Percentiles rank a stretch among this genome's conserved stretches.
Evolutionary conservation across 2,888 invertebrate genomes (phyloP).

Genomic region (Heliconius ismenius): DNA sequence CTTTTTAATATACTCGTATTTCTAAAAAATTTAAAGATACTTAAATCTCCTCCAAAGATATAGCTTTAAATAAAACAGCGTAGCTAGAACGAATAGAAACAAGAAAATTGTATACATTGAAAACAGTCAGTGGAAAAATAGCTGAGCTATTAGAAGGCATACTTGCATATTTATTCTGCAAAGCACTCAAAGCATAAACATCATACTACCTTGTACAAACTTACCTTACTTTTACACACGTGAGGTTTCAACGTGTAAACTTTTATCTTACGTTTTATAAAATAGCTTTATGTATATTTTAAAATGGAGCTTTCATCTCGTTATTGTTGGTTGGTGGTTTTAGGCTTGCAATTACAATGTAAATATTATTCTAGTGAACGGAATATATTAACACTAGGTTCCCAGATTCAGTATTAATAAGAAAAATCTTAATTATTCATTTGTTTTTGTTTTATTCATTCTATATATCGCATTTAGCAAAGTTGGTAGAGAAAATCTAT

Average conservation of each 20-base stretch:
- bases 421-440: too few relatives aligned
- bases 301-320: not conserved
- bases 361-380: not conserved
- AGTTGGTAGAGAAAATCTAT: too few relatives aligned
- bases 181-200: constrained; percentile 19
- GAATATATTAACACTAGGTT: not conserved
- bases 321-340: not conserved
- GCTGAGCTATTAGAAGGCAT: constrained; percentile 12
- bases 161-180: constrained; percentile 26
- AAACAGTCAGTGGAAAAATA: constrained; percentile 3
- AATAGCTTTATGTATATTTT: constrained; percentile 17
- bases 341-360: not conserved
- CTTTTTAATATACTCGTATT: too few relatives aligned
- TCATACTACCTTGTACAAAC: constrained; percentile 24
- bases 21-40: not conserved
- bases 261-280: constrained; percentile 21
- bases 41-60: not conserved
- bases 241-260: constrained; percentile 18
- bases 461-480: too few relatives aligned
- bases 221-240: constrained; percentile 13
- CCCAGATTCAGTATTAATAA: not conserved
- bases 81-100: not conserved
- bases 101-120: not conserved
- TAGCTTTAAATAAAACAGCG: not conserved
- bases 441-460: too few relatives aligned